phyloP scores from a whole-genome alignment of 2,888 invertebrate genomes.

The Diadromus collaris region DNA sequence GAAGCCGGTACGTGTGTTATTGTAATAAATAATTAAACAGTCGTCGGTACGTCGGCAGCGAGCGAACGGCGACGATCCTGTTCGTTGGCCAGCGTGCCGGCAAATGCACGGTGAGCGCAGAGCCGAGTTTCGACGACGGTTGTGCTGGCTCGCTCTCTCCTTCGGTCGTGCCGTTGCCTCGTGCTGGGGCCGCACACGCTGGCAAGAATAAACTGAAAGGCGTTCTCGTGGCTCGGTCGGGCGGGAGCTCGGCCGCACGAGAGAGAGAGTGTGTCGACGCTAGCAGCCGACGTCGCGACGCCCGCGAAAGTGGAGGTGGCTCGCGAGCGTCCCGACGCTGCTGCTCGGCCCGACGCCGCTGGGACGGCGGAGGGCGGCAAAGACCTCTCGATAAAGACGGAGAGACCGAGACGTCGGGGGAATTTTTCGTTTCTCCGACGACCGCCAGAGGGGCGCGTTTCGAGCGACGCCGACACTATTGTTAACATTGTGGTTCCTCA shows the following conservation, averaged over 20 bases:
- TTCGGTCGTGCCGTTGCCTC: conserved; percentile 5
- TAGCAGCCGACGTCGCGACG: conserved; percentile 16
- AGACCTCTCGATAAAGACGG: not conserved
- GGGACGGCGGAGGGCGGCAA: conserved; percentile 23
- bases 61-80: conserved; percentile 19
- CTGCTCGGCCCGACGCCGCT: conserved; percentile 25
- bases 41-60: not conserved
- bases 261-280: conserved; percentile 3
- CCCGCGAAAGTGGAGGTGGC: conserved; percentile 40
- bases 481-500: too few relatives aligned
- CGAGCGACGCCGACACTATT: conserved; percentile 30
- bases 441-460: conserved; percentile 58
- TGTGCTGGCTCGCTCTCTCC: conserved; percentile 3
- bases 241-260: conserved; percentile 29
- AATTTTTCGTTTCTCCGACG: conserved; percentile 6
- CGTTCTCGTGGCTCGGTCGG: conserved; percentile 60
- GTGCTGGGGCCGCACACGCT: conserved; percentile 45
- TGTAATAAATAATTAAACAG: conserved; percentile 9
- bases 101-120: conserved; percentile 45
- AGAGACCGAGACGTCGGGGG: conserved; percentile 18
- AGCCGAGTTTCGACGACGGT: conserved; percentile 22
- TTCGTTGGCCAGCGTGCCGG: conserved; percentile 57
- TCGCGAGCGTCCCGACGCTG: conserved; percentile 16
- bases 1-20: not conserved
- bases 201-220: conserved; percentile 65